Evolutionary conservation across 2,797 vertebrate species (phyloP).

Genomic region (Tolypeutes matacus): DNA sequence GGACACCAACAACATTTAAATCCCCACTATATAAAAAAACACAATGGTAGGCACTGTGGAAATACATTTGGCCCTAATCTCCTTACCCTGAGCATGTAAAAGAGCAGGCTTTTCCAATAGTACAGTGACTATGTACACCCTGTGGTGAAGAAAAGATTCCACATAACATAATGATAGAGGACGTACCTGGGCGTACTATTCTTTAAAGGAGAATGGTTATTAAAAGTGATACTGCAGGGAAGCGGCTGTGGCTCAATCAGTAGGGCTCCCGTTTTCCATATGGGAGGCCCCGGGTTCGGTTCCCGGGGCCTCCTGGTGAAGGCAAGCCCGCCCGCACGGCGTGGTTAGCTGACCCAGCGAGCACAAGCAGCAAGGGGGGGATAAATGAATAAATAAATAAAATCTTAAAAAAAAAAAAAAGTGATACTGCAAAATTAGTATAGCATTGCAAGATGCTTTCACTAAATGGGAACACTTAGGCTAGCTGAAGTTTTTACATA

Average conservation of each 20-base stretch:
- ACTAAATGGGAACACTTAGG: not conserved
- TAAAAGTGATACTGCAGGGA: not conserved
- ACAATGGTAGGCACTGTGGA: conserved; percentile 66
- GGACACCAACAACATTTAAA: not conserved
- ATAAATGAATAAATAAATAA: too few relatives aligned
- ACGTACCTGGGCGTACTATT: not conserved
- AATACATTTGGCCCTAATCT: conserved; percentile 34
- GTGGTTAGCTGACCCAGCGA: too few relatives aligned
- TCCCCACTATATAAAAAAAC: conserved; percentile 60
- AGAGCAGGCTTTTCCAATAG: not conserved
- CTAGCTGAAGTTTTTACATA: not conserved
- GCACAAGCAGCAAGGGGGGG: too few relatives aligned
- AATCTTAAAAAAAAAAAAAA: too few relatives aligned
- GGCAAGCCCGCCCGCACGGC: too few relatives aligned
- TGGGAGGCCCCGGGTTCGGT: too few relatives aligned
- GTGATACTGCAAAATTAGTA: not conserved
- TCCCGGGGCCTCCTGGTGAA: too few relatives aligned
- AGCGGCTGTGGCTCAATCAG: too few relatives aligned
- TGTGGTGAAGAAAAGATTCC: not conserved
- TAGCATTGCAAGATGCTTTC: not conserved
- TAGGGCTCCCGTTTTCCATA: too few relatives aligned
- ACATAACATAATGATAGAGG: fast-evolving
- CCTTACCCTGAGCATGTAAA: conserved; percentile 33
- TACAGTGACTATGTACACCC: fast-evolving
- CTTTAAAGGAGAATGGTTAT: not conserved